phyloP scores from a whole-genome alignment of 2,113 vertebrate genomes.

The Jaculus jaculus region DNA sequence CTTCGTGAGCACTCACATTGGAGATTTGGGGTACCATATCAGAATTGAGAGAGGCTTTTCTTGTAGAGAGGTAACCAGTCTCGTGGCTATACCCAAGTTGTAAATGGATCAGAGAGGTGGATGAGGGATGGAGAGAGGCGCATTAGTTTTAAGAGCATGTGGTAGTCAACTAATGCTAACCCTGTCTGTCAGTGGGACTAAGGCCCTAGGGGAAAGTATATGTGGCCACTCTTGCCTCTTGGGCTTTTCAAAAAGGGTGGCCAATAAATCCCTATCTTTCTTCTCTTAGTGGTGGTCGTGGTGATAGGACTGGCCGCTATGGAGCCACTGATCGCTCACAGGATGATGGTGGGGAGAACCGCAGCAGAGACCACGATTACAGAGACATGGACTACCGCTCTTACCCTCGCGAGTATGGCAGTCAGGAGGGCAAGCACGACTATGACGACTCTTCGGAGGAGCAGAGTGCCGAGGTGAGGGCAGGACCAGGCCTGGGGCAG shows the following conservation, averaged over 20 bases:
- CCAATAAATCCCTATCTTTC: conserved; percentile 38
- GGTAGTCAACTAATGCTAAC: background rate
- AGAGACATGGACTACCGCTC: conserved; percentile 89
- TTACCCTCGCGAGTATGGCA: conserved; percentile 77
- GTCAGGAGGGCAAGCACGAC: conserved; percentile 85
- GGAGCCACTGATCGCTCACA: conserved; percentile 80
- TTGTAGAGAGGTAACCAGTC: background rate
- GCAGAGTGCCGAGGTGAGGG: conserved; percentile 78
- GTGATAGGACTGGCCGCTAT: conserved; percentile 91
- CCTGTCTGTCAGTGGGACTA: background rate
- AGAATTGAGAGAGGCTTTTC: background rate
- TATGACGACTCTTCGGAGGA: conserved; percentile 81
- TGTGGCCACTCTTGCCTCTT: background rate
- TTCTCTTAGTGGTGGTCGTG: conserved; percentile 87
- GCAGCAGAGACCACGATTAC: conserved; percentile 89
- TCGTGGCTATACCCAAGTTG: background rate
- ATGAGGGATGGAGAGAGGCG: background rate
- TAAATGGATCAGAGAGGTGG: background rate
- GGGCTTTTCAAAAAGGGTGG: background rate
- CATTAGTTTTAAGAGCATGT: background rate
- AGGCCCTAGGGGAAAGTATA: background rate
- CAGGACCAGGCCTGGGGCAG: conserved; percentile 42
- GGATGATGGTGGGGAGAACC: conserved; percentile 73
- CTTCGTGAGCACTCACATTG: background rate
- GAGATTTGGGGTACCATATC: background rate